A percentile compares a stretch with the other conserved stretches of the same genome.
Evolutionary conservation across 2,113 vertebrate species (phyloP).

Genomic region (Balaenoptera acutorostrata): DNA sequence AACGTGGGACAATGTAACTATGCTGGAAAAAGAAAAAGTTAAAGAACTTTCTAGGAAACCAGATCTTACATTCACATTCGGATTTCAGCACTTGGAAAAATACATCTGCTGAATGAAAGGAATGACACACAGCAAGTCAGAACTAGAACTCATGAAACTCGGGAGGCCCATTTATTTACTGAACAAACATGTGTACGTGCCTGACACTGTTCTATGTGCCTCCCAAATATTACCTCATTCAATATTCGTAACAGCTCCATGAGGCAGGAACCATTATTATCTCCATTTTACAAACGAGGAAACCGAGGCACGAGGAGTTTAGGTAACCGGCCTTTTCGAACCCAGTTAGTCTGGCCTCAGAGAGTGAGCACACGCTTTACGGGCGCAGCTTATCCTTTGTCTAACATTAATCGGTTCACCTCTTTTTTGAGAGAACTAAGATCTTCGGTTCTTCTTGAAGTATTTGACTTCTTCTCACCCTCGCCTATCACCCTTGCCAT

Average conservation of each 20-base stretch:
- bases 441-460: not conserved
- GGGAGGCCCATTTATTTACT: not conserved
- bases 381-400: not conserved
- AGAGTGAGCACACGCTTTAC: not conserved
- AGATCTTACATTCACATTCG: not conserved
- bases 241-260: not conserved
- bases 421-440: not conserved
- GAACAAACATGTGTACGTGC: not conserved
- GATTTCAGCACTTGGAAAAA: conserved; percentile 2
- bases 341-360: not conserved
- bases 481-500: not conserved
- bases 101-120: not conserved
- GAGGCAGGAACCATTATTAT: not conserved
- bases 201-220: not conserved
- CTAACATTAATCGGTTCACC: not conserved
- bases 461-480: not conserved
- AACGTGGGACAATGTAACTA: not conserved
- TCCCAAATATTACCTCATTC: not conserved
- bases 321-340: not conserved
- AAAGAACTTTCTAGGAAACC: not conserved
- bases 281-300: not conserved
- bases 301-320: not conserved
- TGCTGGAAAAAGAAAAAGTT: not conserved
- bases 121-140: not conserved
- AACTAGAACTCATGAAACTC: not conserved